phyloP scores from a whole-genome alignment of 2,888 invertebrate genomes.

The Caenorhabditis becei region DNA sequence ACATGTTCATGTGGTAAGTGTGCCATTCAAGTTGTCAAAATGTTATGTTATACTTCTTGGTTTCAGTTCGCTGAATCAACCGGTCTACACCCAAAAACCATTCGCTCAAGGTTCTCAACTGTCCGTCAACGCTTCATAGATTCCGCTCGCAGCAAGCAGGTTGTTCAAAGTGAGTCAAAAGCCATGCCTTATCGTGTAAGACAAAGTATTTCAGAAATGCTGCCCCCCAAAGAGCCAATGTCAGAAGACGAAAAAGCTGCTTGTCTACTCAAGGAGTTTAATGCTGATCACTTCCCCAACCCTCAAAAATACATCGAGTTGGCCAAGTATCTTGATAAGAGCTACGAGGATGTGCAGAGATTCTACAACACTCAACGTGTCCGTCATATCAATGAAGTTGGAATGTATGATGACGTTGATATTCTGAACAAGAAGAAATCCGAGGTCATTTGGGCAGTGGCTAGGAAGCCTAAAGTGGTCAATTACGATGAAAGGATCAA shows the following conservation, averaged over 20 bases:
- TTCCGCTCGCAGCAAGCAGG: background rate
- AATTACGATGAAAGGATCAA: background rate
- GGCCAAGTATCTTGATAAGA: background rate
- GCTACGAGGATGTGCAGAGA: background rate
- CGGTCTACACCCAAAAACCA: background rate
- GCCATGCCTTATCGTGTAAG: background rate
- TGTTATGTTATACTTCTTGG: no score
- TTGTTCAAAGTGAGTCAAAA: background rate
- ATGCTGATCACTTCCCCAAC: background rate
- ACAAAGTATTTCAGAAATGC: background rate
- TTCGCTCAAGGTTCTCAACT: background rate
- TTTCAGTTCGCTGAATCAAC: background rate
- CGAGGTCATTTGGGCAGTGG: background rate
- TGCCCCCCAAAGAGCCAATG: background rate
- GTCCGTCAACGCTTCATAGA: background rate
- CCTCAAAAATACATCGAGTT: background rate
- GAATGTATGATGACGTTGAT: slow-evolving; percentile 1
- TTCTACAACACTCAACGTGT: background rate
- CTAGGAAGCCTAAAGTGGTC: background rate
- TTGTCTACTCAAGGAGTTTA: background rate
- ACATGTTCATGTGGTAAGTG: background rate
- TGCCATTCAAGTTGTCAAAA: no score
- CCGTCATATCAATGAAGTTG: background rate
- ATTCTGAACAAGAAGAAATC: background rate
- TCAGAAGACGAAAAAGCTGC: background rate